These are phyloP conservation scores for Drosophila aldrichi DNA, from an alignment of 2,888 invertebrate genomes.

Conservation along the genomic window DNA sequence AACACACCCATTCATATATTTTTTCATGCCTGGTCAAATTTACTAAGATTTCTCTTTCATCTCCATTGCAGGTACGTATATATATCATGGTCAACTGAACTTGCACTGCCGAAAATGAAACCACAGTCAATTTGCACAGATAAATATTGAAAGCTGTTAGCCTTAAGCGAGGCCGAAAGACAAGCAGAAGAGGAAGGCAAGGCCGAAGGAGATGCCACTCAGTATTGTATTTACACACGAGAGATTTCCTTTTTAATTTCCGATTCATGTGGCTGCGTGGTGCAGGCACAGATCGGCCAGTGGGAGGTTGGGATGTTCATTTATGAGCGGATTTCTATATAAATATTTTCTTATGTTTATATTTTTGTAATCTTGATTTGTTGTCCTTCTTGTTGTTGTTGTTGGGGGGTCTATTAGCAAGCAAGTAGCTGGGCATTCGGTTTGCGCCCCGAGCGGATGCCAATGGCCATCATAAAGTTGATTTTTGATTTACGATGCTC, in stretches of 20 bases:
- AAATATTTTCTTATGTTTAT: constrained; percentile 12
- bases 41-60: constrained; percentile 11
- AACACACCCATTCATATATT: neutral
- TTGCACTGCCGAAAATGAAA: neutral
- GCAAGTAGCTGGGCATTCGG: constrained; percentile 11
- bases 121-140: constrained; percentile 44
- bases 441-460: constrained; percentile 26
- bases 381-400: constrained; percentile 11
- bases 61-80: constrained; percentile 63
- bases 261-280: constrained; percentile 51
- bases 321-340: constrained; percentile 36
- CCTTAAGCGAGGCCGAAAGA: constrained; percentile 27
- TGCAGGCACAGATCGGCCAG: neutral
- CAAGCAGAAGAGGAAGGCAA: neutral
- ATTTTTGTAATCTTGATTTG: constrained; percentile 18
- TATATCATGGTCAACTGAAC: constrained; percentile 25
- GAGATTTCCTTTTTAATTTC: constrained; percentile 68
- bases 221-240: constrained; percentile 47
- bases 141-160: constrained; percentile 55
- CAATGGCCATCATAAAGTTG: constrained; percentile 56
- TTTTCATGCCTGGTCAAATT: neutral
- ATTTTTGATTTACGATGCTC: constrained; percentile 66
- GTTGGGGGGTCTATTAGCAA: constrained; percentile 42
- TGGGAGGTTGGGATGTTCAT: constrained; percentile 27
- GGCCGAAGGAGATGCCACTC: neutral